Evolutionary conservation across 30 jellyfish, hydroid and myxozoan species (phyloP), one percentile per base, ranked within the genome.

Genomic region (Aurelia coerulea): DNA sequence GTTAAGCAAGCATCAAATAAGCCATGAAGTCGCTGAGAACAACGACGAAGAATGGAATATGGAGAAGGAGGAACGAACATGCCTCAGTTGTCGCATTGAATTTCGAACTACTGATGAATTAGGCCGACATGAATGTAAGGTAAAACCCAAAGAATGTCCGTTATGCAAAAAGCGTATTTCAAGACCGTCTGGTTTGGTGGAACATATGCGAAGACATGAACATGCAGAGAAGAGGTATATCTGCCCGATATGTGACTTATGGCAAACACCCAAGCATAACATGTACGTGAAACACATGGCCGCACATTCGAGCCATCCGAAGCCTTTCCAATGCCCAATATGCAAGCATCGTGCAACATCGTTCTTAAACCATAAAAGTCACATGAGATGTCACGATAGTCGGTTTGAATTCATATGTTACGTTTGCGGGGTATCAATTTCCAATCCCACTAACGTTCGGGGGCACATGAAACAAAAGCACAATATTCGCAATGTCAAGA

Each of bases 241-340:
- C 58, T 74, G 85, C 72, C 23, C 71, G 7, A 35, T 74, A 7
- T 74, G 85, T 60, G 23, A 32, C 35, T 7, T 46, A 9, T 74
- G 71, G 71, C 17, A 23, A 32, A 46, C 85, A n/a, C 73, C 29
- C 71, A 52, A 12, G 23, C 23, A 49, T 3, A n/a, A 15, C 4
- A 54, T 14, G 35, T 74, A 74, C 72, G 52, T 54, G 50, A 74
- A 74, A 29, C 85, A 74, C 60, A 74, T 46, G 71, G 85, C 85
- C 2, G 71, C 37, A 35, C 85, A 74, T 74, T 74, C 85, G 5
- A 52, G 68, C 53, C 85, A 74, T 52, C 85, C 85, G 72, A 12
- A 19, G 10, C 85, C 85, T 2, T 74, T 74, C 31, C 73, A 49
- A 10, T 74, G 85, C 73, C 72, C 53, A 11, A 33, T 29, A 2